phyloP scores from a whole-genome alignment of 2,888 invertebrate genomes.

The Acanthosoma haemorrhoidale region DNA sequence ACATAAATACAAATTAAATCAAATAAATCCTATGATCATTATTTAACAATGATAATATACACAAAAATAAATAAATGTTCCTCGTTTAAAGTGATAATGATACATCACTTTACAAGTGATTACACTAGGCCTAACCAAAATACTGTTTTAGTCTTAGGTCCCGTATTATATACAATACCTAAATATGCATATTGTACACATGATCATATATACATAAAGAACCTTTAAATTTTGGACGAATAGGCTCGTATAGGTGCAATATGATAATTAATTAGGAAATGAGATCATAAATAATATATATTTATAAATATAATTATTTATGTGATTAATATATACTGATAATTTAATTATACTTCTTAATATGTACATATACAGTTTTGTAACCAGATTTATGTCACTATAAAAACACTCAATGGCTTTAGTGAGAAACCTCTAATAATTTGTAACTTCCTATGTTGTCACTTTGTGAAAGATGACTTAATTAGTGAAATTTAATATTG shows the following conservation, averaged over 20 bases:
- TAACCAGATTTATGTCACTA: neutral
- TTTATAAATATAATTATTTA: conserved; percentile 29
- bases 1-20: conserved; percentile 25
- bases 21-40: conserved; percentile 28
- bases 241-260: conserved; percentile 25
- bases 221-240: conserved; percentile 28
- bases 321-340: neutral
- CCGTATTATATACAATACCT: conserved; percentile 37
- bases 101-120: no score
- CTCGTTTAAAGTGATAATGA: conserved; percentile 17
- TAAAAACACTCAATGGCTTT: conserved; percentile 5
- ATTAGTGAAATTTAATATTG: conserved; percentile 8
- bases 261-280: conserved; percentile 17
- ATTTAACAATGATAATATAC: conserved; percentile 29
- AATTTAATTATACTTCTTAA: neutral
- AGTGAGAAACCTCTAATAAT: conserved; percentile 18
- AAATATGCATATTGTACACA: conserved; percentile 33
- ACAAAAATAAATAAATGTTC: conserved; percentile 28
- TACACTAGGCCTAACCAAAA: conserved; percentile 32
- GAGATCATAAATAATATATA: conserved; percentile 27
- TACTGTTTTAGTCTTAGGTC: conserved; percentile 37
- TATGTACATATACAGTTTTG: neutral
- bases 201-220: conserved; percentile 26
- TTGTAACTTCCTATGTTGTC: neutral
- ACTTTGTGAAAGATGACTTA: neutral